phyloP scores from a whole-genome alignment of 1,140 invertebrate genomes.

The Conus ventricosus region DNA sequence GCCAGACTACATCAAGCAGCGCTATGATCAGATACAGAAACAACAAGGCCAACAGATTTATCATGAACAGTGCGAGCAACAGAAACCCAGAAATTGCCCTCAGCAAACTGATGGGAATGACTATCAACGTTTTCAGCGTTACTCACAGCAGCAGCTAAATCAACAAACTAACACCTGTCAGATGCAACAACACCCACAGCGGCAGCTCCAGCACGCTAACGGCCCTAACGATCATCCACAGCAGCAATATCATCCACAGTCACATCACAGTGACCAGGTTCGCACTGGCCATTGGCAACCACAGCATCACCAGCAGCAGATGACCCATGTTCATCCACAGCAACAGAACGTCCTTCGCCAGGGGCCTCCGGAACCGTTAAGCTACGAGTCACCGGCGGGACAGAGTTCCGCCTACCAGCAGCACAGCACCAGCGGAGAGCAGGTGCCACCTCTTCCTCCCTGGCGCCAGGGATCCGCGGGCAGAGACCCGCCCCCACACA shows the following conservation, averaged over 20 bases:
- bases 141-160: slow-evolving; percentile 18
- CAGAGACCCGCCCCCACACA: background rate
- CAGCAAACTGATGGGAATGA: slow-evolving; percentile 18
- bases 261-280: background rate
- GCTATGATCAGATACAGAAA: background rate
- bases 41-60: background rate
- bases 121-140: background rate
- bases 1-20: slow-evolving; percentile 28
- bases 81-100: background rate
- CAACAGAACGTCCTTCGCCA: no score
- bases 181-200: slow-evolving; percentile 39
- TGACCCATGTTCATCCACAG: background rate
- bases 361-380: background rate
- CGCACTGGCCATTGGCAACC: background rate
- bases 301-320: background rate
- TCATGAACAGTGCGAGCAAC: background rate
- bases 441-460: background rate
- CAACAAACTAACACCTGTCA: slow-evolving; percentile 38
- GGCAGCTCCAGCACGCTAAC: slow-evolving; percentile 28
- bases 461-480: background rate
- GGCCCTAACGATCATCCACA: slow-evolving; percentile 36
- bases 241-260: background rate
- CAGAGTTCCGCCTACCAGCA: background rate
- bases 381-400: background rate
- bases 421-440: background rate